Conservation (phyloP, 2,888 invertebrate species). For the Cephus rjabovi region DNA sequence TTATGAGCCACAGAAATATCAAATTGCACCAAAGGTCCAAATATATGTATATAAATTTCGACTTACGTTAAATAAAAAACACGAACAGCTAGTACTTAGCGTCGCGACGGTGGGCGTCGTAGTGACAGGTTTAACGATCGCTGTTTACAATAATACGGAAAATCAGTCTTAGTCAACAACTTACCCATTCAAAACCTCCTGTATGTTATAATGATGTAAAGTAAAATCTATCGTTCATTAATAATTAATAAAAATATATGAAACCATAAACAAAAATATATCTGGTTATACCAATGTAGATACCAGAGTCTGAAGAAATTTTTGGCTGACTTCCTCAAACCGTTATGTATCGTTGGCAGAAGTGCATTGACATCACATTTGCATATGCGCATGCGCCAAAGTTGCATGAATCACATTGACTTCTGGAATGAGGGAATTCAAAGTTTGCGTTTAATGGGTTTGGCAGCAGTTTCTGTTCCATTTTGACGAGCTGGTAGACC, state of each 20-base stretch:
- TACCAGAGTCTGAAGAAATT: background rate
- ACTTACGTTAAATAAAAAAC: background rate
- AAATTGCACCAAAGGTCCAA: background rate
- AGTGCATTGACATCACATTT: background rate
- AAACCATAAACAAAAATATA: background rate
- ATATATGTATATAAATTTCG: background rate
- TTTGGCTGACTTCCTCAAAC: background rate
- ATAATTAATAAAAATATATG: background rate
- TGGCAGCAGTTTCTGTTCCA: background rate
- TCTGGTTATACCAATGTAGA: too few relatives aligned
- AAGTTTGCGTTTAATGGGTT: background rate
- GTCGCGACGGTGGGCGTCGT: background rate
- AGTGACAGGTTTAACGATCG: background rate
- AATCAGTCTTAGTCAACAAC: background rate
- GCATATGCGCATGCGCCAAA: slow-evolving; percentile 16
- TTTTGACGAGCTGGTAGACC: background rate
- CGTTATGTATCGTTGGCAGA: background rate
- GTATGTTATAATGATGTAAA: background rate
- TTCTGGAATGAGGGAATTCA: slow-evolving; percentile 1
- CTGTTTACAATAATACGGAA: background rate
- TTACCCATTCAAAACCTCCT: background rate
- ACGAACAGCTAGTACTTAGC: background rate
- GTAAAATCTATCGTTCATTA: background rate
- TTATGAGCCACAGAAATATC: background rate
- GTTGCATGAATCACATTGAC: slow-evolving; percentile 26